phyloP scores from a whole-genome alignment of 2,797 vertebrate species.

The Phataginus tetradactyla region DNA sequence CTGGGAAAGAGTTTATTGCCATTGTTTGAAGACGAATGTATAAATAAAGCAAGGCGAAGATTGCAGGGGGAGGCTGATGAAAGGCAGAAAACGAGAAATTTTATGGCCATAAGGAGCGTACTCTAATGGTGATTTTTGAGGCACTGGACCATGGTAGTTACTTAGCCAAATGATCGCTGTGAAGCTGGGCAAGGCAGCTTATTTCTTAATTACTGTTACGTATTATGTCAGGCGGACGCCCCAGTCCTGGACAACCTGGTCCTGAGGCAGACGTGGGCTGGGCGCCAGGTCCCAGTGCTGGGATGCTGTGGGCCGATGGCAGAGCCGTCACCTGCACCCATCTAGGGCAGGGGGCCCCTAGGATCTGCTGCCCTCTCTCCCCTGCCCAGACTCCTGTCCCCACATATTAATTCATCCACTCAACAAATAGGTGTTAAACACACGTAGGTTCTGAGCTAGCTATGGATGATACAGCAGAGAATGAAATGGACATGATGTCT shows the following conservation, averaged over 20 bases:
- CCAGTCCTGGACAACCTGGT: slow-evolving; percentile 91
- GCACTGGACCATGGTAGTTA: slow-evolving; percentile 97
- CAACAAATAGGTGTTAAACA: rapidly evolving
- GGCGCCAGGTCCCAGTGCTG: slow-evolving; percentile 64
- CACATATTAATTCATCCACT: too few relatives aligned
- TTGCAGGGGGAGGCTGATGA: slow-evolving; percentile 94
- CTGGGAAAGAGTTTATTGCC: slow-evolving; percentile 94
- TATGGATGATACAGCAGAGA: rapidly evolving
- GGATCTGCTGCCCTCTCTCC: neutral
- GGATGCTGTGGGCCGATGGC: rapidly evolving
- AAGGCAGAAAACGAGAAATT: slow-evolving; percentile 99
- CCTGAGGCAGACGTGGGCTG: slow-evolving; percentile 86
- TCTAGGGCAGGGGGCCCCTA: neutral
- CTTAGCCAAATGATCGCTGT: slow-evolving; percentile 94
- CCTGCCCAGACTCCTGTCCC: neutral
- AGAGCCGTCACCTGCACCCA: neutral
- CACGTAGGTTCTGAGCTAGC: rapidly evolving
- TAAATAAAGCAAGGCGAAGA: slow-evolving; percentile 97
- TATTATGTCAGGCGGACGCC: slow-evolving; percentile 90
- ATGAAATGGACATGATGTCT: rapidly evolving
- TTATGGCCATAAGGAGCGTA: slow-evolving; percentile 99
- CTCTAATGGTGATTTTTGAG: slow-evolving; percentile 99
- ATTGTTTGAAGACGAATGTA: slow-evolving; percentile 92
- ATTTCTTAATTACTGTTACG: slow-evolving; percentile 98
- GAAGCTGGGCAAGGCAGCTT: slow-evolving; percentile 90